A percentile compares a stretch with the other conserved stretches of the same genome.
These are phyloP conservation scores for Pomacea maculata DNA, from an alignment of 1,140 invertebrate species.

Conservation along the genomic window DNA sequence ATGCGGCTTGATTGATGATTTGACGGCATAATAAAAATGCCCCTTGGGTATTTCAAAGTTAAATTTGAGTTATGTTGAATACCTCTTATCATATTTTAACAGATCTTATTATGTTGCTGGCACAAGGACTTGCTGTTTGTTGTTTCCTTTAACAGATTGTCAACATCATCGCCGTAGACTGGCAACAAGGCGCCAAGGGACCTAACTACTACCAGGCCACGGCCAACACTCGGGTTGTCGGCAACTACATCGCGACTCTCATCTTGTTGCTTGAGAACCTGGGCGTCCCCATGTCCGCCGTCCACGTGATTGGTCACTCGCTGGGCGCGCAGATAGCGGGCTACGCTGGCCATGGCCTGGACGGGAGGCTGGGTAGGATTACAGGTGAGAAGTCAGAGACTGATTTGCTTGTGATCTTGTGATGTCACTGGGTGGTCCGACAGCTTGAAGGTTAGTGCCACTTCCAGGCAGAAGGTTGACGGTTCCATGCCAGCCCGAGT, in stretches of 20 bases:
- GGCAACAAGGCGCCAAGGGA: constrained; percentile 33
- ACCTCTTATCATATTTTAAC: no score
- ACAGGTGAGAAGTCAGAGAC: background rate
- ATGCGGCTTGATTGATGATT: no score
- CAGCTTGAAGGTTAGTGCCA: background rate
- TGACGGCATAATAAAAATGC: no score
- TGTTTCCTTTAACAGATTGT: constrained; percentile 38
- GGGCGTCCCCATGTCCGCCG: constrained; percentile 24
- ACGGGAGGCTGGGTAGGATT: background rate
- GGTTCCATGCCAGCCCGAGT: background rate
- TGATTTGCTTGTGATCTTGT: no score
- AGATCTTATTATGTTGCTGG: no score
- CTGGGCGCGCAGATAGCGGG: constrained; percentile 59
- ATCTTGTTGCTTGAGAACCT: constrained; percentile 26
- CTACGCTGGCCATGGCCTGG: constrained; percentile 66
- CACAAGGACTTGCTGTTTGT: no score
- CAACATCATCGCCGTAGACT: constrained; percentile 43
- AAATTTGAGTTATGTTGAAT: no score
- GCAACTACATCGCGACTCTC: constrained; percentile 29
- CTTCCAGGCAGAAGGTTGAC: background rate
- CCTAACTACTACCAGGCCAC: constrained; percentile 67
- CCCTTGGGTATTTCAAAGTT: no score
- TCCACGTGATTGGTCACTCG: constrained; percentile 60
- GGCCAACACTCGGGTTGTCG: constrained; percentile 42
- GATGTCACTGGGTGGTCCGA: no score